Evolutionary conservation across 2,888 invertebrate genomes (phyloP).

Genomic region (Griposia aprilina): DNA sequence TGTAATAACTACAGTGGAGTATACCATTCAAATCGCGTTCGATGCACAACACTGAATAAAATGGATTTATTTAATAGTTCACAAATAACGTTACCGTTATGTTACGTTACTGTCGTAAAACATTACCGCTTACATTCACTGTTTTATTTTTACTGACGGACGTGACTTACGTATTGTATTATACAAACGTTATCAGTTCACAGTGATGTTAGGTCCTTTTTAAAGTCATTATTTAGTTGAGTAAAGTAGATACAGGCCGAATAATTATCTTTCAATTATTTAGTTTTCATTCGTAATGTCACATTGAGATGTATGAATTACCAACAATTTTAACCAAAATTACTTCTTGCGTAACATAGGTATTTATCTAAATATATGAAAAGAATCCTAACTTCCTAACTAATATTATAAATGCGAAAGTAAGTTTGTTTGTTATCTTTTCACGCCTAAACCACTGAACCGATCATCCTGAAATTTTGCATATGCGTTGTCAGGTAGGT

Average conservation of each 20-base stretch:
- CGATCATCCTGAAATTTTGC: too few species aligned
- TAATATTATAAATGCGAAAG: too few species aligned
- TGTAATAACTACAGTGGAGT: neutral
- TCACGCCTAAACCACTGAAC: too few species aligned
- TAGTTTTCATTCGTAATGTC: neutral
- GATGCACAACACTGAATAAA: neutral
- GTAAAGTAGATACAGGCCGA: neutral
- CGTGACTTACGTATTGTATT: neutral
- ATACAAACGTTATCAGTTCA: slow-evolving; percentile 1
- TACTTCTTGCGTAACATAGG: neutral
- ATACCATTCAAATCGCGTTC: slow-evolving; percentile 1
- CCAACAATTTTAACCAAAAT: neutral
- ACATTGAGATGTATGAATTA: neutral
- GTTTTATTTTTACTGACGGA: slow-evolving; percentile 10
- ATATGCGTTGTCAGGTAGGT: too few species aligned
- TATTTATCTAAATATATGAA: neutral
- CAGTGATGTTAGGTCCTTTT: neutral
- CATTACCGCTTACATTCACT: slow-evolving; percentile 6
- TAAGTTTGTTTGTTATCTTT: too few species aligned
- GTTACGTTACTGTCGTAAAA: slow-evolving; percentile 4
- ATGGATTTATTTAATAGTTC: slow-evolving; percentile 12
- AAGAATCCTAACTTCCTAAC: too few species aligned
- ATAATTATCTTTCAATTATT: neutral
- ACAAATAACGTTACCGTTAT: neutral
- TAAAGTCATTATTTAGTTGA: neutral